These are phyloP conservation scores for Piaya cayana DNA, from an alignment of 2,113 vertebrate species.

Conservation along the genomic window DNA sequence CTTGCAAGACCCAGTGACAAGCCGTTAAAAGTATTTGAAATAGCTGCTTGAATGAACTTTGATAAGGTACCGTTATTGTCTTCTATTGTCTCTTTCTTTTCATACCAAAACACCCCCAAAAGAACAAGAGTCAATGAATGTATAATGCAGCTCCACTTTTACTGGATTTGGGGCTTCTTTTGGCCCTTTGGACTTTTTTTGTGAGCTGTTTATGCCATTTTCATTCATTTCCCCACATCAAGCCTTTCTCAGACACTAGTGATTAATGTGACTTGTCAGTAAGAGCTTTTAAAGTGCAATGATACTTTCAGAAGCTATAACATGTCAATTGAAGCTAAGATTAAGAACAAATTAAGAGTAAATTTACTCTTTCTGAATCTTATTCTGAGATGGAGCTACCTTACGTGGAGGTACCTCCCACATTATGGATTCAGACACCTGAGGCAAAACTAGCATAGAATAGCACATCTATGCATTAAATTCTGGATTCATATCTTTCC, in stretches of 20 bases:
- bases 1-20: conserved; percentile 93
- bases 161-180: conserved; percentile 76
- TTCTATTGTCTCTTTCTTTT: conserved; percentile 82
- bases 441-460: neutral
- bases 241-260: conserved; percentile 65
- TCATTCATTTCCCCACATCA: conserved; percentile 75
- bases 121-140: conserved; percentile 90
- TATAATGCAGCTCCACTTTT: conserved; percentile 84
- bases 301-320: conserved; percentile 62
- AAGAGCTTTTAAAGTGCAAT: conserved; percentile 70
- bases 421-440: neutral
- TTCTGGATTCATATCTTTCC: neutral
- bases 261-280: conserved; percentile 71
- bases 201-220: conserved; percentile 76
- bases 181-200: conserved; percentile 70
- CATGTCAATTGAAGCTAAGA: conserved; percentile 32
- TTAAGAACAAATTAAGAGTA: conserved; percentile 72
- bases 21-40: conserved; percentile 96
- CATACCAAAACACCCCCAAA: conserved; percentile 82
- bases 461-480: neutral
- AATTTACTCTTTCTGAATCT: conserved; percentile 55
- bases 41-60: conserved; percentile 89
- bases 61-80: conserved; percentile 90
- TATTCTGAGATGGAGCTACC: neutral
- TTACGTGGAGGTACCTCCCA: neutral